phyloP scores from a whole-genome alignment of 37 sponge, comb jelly and placozoan species.

The Bolinopsis microptera region DNA sequence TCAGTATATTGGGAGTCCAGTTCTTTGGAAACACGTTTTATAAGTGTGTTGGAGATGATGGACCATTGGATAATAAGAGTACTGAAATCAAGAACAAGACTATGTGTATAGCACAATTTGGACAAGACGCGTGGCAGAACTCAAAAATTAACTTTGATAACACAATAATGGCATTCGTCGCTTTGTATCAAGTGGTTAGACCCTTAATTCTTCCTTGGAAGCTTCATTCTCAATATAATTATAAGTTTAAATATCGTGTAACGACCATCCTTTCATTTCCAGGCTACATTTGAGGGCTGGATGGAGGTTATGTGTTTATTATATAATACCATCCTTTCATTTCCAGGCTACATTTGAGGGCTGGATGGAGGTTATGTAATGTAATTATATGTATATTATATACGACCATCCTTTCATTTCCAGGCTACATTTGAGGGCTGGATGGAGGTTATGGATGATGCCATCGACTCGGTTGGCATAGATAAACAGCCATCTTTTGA shows the following conservation, averaged over 20 bases:
- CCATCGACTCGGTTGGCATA: conserved; percentile 45
- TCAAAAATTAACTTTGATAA: conserved; percentile 66
- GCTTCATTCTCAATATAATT: too few relatives aligned
- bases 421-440: conserved; percentile 70
- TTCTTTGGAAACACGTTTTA: conserved; percentile 61
- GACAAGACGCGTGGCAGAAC: conserved; percentile 39
- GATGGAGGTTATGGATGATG: conserved; percentile 67
- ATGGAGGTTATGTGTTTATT: too few relatives aligned
- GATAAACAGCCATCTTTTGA: conserved; percentile 49
- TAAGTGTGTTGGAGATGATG: conserved; percentile 53
- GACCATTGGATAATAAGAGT: background rate
- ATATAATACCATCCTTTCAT: too few relatives aligned
- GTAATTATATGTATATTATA: too few relatives aligned
- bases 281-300: too few relatives aligned
- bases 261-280: too few relatives aligned
- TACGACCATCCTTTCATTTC: background rate
- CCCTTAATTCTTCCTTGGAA: too few relatives aligned
- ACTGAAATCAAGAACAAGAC: conserved; percentile 14
- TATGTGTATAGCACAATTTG: background rate
- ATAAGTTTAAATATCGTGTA: too few relatives aligned
- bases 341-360: too few relatives aligned
- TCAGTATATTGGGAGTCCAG: conserved; percentile 61
- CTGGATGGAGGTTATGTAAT: too few relatives aligned
- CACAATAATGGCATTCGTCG: conserved; percentile 17
- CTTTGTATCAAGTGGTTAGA: conserved; percentile 69